Base-by-base conservation (phyloP, 2,113 vertebrate species). In the Gopherus flavomarginatus region DNA sequence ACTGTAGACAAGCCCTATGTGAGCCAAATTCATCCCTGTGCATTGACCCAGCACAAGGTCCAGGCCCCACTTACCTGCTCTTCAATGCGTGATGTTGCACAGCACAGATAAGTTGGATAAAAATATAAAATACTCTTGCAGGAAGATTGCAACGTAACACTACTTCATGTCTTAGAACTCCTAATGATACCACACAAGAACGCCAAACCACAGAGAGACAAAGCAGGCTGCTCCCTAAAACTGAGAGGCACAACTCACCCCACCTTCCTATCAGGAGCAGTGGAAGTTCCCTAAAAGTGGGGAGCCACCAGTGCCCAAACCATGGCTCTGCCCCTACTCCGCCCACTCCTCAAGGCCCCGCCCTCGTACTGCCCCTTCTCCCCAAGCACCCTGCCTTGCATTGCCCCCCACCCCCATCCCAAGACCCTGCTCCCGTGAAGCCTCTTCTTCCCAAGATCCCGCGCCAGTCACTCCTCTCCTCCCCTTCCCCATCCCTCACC, bases 21-120 rank as follows among this genome's bases (percentile, higher is more conserved):
- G 44, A 59, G 16, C 24, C 35, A 49, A 93, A 80, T 94, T 35
- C 90, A 72, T 93, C 86, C 75, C 42, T 29, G 5, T 12, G 13
- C 24, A 27, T 5, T 47, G 75, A 11, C 75, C 42, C 75, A 42
- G 10, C 24, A 12, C 26, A 22, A 72, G 2, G 57, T 81, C 89
- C 89, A 82, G 82, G 81, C 85, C 87, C 50, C 89, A 59, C 77
- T 35, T 72, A 6, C 27, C 47, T 72, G 54, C 22, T 56, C 59
- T 69, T n/a, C 35, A 69, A 35, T 5, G n/a, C 38, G n/a, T 72
- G 65, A n/a, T 21, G 62, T 19, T 69, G n/a, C 65, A 69, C 65
- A 69, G 65, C 35, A 69, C 19, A 38, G 65, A 4, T 1, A 69
- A 38, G 2, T 6, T 19, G n/a, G 65, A 38, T 21, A 38, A 72